Conservation (phyloP, 2,113 vertebrate species). For the Anarrhichthys ocellatus region DNA sequence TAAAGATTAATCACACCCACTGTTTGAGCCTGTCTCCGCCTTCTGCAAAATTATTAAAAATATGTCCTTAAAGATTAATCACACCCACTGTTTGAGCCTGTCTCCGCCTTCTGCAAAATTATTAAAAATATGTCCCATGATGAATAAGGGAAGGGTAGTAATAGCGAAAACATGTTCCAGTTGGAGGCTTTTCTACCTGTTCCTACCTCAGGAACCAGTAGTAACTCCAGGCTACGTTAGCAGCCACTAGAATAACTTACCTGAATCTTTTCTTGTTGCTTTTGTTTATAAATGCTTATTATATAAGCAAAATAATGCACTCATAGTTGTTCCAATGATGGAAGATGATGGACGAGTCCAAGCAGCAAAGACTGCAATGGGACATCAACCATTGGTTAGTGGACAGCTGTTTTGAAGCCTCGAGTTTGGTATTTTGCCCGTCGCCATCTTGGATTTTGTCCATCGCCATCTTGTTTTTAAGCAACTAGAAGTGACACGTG, state of each 20-base stretch:
- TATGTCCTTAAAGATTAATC: slow-evolving; percentile 1
- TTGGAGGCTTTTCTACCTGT: background rate
- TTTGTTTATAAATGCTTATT: background rate
- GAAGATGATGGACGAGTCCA: background rate
- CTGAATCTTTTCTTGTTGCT: background rate
- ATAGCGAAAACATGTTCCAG: background rate
- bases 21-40: background rate
- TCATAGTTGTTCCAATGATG: background rate
- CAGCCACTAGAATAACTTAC: background rate
- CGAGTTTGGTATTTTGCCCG: too few relatives aligned
- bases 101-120: background rate
- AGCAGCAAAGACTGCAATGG: background rate
- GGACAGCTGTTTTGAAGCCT: too few relatives aligned
- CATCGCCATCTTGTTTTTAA: too few relatives aligned
- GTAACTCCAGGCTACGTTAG: background rate
- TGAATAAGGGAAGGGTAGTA: background rate
- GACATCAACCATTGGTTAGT: background rate
- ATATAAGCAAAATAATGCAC: background rate
- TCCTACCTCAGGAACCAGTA: background rate
- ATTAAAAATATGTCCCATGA: background rate
- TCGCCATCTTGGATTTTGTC: too few relatives aligned
- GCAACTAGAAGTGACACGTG: too few relatives aligned
- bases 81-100: background rate
- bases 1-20: background rate
- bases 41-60: background rate